Evolutionary conservation across 2,888 invertebrate species (phyloP), one percentile per base, ranked within the genome.

Genomic region (Cynaeus angustus): DNA sequence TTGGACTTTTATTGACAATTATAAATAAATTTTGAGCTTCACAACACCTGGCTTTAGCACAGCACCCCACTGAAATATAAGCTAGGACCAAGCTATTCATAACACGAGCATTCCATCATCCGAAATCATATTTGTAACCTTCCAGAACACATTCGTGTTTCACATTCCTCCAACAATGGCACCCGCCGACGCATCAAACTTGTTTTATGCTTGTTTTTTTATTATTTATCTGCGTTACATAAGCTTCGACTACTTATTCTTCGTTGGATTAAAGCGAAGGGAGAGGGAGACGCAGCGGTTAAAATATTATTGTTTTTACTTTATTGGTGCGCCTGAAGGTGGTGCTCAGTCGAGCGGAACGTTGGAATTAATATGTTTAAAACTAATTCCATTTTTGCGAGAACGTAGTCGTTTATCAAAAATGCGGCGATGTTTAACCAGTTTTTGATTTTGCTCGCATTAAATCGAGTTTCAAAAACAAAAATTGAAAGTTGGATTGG

Each of bases 41-140:
- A 65, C 58, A 65, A 43, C 70, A 70, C 70, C 70, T 70, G 70
- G 66, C 61, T 69, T 53, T 33, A 28, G 55, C 52, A 14, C 61
- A 48, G 72, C 76, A 74, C 76, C 77, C 78, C 75, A 76, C 73
- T 77, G 78, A 81, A 80, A 78, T 78, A 78, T 79, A 78, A 79
- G 76, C 78, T 74, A 72, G 78, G 74, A 76, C 77, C 78, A n/a
- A 78, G 77, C 77, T 77, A 80, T 81, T 79, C 79, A 79, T 80
- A 80, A 77, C 78, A 78, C 75, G 75, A 75, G 78, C 82, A 80
- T 81, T 82, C 80, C 81, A 82, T 82, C 81, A 82, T 78, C 80
- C 77, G 72, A 79, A 81, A 81, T 81, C 80, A 77, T 81, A 81
- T 82, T 81, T 80, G 80, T 81, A 79, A 79, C 81, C 79, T 80